phyloP scores from a whole-genome alignment of 1,140 invertebrate genomes.

The Monomorium pharaonis region DNA sequence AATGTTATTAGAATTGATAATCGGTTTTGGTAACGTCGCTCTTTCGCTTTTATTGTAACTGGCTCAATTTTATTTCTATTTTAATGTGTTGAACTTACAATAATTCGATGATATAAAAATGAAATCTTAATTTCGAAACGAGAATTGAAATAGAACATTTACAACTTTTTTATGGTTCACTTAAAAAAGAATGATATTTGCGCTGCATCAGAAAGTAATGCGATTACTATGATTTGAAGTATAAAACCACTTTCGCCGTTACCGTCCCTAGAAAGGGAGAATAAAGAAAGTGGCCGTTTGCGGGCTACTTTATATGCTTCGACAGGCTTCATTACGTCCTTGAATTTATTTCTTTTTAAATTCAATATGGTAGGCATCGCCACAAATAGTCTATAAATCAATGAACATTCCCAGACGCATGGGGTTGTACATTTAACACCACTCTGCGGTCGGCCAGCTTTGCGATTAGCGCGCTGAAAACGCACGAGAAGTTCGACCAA shows the following conservation, averaged over 20 bases:
- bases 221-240: background rate
- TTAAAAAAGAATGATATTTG: background rate
- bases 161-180: background rate
- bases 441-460: slow-evolving; percentile 51
- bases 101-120: no score
- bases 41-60: background rate
- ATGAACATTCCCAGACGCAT: slow-evolving; percentile 48
- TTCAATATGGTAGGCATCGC: slow-evolving; percentile 56
- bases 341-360: slow-evolving; percentile 59
- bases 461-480: slow-evolving; percentile 51
- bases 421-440: slow-evolving; percentile 55
- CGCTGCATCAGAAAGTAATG: background rate
- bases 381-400: slow-evolving; percentile 66
- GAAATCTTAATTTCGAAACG: background rate
- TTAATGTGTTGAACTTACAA: background rate
- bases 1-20: background rate
- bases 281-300: background rate
- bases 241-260: background rate
- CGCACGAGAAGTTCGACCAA: background rate
- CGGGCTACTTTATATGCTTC: slow-evolving; percentile 16
- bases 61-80: background rate
- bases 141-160: slow-evolving; percentile 5
- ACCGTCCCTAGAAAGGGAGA: background rate
- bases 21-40: background rate
- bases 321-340: slow-evolving; percentile 36